Base-by-base conservation (phyloP, 2,888 invertebrate species). In the Trichacis sp. region DNA sequence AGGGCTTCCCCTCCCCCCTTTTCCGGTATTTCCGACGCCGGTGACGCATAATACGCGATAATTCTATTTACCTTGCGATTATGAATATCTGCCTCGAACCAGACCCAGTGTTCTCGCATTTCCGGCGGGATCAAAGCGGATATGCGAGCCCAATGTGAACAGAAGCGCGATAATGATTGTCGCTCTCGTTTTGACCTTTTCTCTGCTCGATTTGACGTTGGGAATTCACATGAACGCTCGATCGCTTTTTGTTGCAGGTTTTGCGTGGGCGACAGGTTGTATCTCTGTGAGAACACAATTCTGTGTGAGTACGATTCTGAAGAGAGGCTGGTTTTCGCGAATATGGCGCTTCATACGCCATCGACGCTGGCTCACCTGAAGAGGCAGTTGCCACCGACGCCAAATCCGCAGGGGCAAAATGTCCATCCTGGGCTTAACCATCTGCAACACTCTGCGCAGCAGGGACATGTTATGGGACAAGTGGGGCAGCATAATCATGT, bases 281-380 rank as follows among this genome's bases (percentile, higher is more conserved):
- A 97, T 86, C 87, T 98, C 76, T 96, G 96, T 86, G 97, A 97
- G 86, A 97, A 97, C 87, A 96, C 97, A 88, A 97, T 98, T 74
- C 90, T 98, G 53, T 98, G 98, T 87, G 97, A 97, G 86, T 97
- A 97, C 84, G 98, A 98, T 85, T 98, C 97, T 83, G 97, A 97
- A 83, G 97, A 98, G 86, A 88, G 97, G 73, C 88, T 96, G 85
- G 95, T 97, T 70, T 97, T 97, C 83, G 96, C 97, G 68, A 96
- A 95, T 83, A 95, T 97, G 94, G 93, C 95, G 46, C 93, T 94
- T 87, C 95, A 95, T 84, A 95, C 96, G 61, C 92, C 89, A 2
- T 83, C 85, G 43, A 92, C 93, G 64, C 87, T 95, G 61, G 92
- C 94, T 45, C 94, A 94, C 78, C 88, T 92, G 59, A 92, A 92